Evolutionary conservation across 2,113 vertebrate species (phyloP).

Genomic region (Heteronetta atricapilla): DNA sequence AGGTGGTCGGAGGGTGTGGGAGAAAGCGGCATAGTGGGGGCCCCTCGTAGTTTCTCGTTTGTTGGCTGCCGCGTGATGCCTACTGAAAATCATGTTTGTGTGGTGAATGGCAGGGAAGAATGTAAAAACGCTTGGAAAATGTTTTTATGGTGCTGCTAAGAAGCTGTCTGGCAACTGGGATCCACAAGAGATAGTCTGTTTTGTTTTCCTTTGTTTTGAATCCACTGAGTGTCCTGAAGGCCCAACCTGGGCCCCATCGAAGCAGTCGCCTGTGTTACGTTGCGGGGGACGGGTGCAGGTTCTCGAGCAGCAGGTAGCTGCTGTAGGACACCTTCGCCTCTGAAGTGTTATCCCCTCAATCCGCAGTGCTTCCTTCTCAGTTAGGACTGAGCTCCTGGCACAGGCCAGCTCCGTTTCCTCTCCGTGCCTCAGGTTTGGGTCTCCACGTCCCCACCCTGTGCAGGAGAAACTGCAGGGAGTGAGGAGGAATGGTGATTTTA

Average conservation of each 20-base stretch:
- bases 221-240: neutral
- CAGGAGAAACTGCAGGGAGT: neutral
- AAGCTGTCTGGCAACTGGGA: neutral
- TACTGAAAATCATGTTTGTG: neutral
- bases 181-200: neutral
- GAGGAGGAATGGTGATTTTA: neutral
- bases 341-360: neutral
- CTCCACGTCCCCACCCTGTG: fast-evolving
- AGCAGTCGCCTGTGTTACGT: neutral
- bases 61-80: neutral
- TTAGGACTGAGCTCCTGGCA: neutral
- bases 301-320: neutral
- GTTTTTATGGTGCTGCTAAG: neutral
- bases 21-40: neutral
- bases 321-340: neutral
- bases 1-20: neutral
- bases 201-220: neutral
- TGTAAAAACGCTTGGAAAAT: neutral
- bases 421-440: neutral
- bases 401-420: neutral
- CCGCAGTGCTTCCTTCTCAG: neutral
- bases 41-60: neutral
- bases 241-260: neutral
- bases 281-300: neutral
- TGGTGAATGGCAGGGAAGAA: neutral